phyloP scores from a whole-genome alignment of 2,797 vertebrate genomes.

The Sebastes glaucus region DNA sequence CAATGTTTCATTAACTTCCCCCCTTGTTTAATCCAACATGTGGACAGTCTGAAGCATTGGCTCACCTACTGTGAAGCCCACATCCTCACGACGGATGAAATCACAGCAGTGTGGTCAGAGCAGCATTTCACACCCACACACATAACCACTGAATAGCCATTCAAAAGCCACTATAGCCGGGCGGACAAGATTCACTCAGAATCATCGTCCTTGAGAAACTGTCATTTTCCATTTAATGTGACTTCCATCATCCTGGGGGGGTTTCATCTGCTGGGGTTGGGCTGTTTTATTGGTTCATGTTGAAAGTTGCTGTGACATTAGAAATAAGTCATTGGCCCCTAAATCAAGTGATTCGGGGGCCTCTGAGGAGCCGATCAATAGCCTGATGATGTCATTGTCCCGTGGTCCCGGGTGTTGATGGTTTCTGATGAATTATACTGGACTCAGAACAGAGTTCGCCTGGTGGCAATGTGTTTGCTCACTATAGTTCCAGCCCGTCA shows the following conservation, averaged over 20 bases:
- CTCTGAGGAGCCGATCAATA: constrained; percentile 70
- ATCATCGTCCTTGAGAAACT: constrained; percentile 58
- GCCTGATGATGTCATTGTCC: constrained; percentile 73
- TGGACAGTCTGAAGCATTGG: neutral
- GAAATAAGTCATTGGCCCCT: constrained; percentile 62
- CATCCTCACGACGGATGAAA: neutral
- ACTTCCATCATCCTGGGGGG: constrained; percentile 36
- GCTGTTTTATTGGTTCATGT: constrained; percentile 47
- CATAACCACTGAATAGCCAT: neutral
- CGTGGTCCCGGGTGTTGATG: constrained; percentile 38
- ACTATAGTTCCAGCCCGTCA: constrained; percentile 13
- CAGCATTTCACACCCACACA: constrained; percentile 7
- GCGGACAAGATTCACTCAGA: neutral
- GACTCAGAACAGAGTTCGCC: constrained; percentile 26
- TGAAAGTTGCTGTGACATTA: constrained; percentile 58
- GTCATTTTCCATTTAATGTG: constrained; percentile 49
- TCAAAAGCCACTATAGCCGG: neutral
- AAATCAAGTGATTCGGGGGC: constrained; percentile 56
- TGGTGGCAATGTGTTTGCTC: constrained; percentile 38
- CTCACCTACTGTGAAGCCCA: constrained; percentile 9
- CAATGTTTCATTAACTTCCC: constrained; percentile 22
- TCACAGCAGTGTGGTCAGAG: neutral
- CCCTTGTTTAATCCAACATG: constrained; percentile 22
- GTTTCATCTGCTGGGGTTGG: neutral
- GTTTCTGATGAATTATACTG: constrained; percentile 48